These are phyloP conservation scores for Phyllostomus hastatus DNA, from an alignment of 2,113 vertebrate genomes.

Conservation along the genomic window DNA sequence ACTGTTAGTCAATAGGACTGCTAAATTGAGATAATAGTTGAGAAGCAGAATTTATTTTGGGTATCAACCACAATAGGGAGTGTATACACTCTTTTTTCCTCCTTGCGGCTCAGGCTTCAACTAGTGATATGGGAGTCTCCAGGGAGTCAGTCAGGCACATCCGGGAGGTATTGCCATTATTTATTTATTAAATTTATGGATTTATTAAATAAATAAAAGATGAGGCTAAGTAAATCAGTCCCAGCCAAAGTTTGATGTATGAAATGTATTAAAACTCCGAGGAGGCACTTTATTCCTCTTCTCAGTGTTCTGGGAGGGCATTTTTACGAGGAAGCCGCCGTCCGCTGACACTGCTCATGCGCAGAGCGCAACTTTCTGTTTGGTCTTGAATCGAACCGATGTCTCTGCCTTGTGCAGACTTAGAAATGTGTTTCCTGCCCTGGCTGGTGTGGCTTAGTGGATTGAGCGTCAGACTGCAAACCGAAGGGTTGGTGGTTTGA, in stretches of 20 bases:
- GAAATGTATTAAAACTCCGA: constrained; percentile 60
- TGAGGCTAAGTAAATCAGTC: constrained; percentile 60
- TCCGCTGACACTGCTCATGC: not conserved
- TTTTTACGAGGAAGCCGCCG: not conserved
- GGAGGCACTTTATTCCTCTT: not conserved
- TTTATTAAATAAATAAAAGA: constrained; percentile 72
- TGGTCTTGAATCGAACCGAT: not conserved
- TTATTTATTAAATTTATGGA: constrained; percentile 76
- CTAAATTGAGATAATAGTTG: constrained; percentile 17
- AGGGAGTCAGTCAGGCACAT: constrained; percentile 44
- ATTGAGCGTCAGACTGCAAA: no score
- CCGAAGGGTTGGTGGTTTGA: no score
- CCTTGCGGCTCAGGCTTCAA: not conserved
- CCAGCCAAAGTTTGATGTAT: constrained; percentile 30
- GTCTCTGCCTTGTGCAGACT: not conserved
- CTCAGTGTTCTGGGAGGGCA: not conserved
- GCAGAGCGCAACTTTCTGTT: not conserved
- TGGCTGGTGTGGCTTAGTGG: no score
- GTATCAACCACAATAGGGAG: not conserved
- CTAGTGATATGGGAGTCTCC: constrained; percentile 4
- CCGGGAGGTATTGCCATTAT: constrained; percentile 63
- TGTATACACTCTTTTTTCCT: not conserved
- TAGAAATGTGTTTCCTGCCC: not conserved
- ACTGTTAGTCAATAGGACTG: not conserved
- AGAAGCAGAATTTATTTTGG: constrained; percentile 22